phyloP scores from a whole-genome alignment of 2,797 vertebrate genomes.

The Mycteria americana region DNA sequence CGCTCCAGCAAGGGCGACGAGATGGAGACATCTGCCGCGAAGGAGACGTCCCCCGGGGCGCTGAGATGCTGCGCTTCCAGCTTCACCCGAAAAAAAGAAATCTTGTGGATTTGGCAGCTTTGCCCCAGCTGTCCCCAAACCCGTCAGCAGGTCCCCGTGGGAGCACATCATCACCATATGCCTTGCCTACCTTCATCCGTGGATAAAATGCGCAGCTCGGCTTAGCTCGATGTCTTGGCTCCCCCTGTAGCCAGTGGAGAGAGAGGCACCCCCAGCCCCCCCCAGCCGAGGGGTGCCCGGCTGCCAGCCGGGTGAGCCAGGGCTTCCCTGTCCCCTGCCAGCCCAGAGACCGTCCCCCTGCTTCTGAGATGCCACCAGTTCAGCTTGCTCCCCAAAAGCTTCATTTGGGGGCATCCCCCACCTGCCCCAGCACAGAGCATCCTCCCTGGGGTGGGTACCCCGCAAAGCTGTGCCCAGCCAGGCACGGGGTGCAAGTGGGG shows the following conservation, averaged over 20 bases:
- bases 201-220: fast-evolving
- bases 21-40: neutral
- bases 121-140: neutral
- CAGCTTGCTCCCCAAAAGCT: neutral
- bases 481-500: fast-evolving
- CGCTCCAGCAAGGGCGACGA: neutral
- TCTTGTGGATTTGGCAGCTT: neutral
- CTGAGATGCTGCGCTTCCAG: neutral
- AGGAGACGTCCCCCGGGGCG: fast-evolving
- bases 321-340: neutral
- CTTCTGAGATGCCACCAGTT: neutral
- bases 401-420: fast-evolving
- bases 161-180: neutral
- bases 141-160: neutral
- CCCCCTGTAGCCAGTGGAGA: slow-evolving; percentile 55
- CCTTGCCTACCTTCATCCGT: neutral
- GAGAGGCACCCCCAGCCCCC: neutral
- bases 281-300: neutral
- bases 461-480: neutral
- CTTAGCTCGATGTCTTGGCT: slow-evolving; percentile 44
- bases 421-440: neutral
- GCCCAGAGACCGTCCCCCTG: neutral
- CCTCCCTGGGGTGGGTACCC: neutral
- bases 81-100: neutral
- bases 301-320: neutral